Percentiles rank a stretch among this genome's conserved stretches.
Conservation (phyloP, 1,140 invertebrate species). For the Diabrotica virgifera region DNA sequence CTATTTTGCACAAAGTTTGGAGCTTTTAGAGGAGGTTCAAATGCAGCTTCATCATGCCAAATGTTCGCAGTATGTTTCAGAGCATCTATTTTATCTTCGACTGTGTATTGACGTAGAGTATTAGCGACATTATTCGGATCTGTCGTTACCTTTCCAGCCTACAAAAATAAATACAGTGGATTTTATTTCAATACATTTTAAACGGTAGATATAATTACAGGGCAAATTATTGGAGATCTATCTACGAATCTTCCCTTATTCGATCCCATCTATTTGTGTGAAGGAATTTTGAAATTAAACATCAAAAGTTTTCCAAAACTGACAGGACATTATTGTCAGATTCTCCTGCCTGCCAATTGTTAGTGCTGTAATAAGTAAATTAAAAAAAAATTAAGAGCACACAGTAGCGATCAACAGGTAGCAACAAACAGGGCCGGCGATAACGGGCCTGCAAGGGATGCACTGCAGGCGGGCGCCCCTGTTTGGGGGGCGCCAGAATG, state of each 20-base stretch:
- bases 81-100: constrained; percentile 52
- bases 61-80: constrained; percentile 51
- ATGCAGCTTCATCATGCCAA: constrained; percentile 27
- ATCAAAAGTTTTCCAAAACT: no score
- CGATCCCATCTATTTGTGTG: constrained; percentile 22
- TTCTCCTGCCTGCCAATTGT: no score
- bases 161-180: constrained; percentile 19
- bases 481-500: no score
- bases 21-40: constrained; percentile 35
- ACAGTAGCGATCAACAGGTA: no score
- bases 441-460: no score
- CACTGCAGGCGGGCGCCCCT: no score
- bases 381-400: no score
- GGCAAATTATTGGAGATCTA: constrained; percentile 35
- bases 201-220: constrained; percentile 27
- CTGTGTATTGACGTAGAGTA: constrained; percentile 47
- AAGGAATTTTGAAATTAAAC: no score
- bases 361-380: no score
- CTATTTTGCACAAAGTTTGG: neutral
- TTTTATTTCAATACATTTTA: constrained; percentile 20
- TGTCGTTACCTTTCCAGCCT: constrained; percentile 49
- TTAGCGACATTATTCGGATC: constrained; percentile 44
- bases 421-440: no score
- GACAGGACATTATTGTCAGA: no score
- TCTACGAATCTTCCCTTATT: constrained; percentile 38